Conservation (phyloP, 2,888 invertebrate genomes). For the Drosophila birchii region DNA sequence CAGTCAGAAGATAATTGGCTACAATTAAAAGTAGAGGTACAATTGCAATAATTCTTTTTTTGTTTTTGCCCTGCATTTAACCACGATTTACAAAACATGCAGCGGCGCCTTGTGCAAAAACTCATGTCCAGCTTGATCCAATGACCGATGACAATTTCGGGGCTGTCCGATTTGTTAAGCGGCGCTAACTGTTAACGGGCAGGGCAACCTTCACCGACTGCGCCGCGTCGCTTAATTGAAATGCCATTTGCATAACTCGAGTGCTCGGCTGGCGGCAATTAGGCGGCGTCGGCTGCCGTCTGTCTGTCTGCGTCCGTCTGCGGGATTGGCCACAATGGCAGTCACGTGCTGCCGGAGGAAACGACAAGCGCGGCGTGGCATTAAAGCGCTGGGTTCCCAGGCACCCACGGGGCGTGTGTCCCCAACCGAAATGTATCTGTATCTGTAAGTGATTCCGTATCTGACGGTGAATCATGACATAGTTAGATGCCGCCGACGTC, state of each 20-base stretch:
- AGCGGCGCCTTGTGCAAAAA: conserved; percentile 58
- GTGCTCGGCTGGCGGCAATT: conserved; percentile 16
- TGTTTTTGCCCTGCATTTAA: conserved; percentile 13
- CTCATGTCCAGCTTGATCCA: conserved; percentile 49
- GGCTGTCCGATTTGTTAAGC: conserved; percentile 53
- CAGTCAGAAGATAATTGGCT: neutral
- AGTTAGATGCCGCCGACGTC: conserved; percentile 42
- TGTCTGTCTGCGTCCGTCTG: neutral
- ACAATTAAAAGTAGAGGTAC: neutral
- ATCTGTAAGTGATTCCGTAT: conserved; percentile 33
- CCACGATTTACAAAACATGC: conserved; percentile 56
- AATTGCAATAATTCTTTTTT: neutral
- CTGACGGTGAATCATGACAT: conserved; percentile 69
- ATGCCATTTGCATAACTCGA: conserved; percentile 72
- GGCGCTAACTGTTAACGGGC: conserved; percentile 69
- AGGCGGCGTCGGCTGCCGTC: conserved; percentile 28
- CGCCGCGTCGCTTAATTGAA: conserved; percentile 71
- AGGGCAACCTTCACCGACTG: conserved; percentile 65
- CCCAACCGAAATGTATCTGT: conserved; percentile 52
- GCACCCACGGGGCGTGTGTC: conserved; percentile 15
- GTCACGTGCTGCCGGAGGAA: conserved; percentile 65
- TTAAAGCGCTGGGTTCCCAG: conserved; percentile 36
- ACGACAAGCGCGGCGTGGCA: conserved; percentile 21
- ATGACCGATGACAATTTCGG: conserved; percentile 54
- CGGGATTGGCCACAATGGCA: conserved; percentile 31